Percentiles rank a stretch among this genome's conserved stretches.
Conservation (phyloP, 1,140 invertebrate species). For the Diplogasteroides magnus region DNA sequence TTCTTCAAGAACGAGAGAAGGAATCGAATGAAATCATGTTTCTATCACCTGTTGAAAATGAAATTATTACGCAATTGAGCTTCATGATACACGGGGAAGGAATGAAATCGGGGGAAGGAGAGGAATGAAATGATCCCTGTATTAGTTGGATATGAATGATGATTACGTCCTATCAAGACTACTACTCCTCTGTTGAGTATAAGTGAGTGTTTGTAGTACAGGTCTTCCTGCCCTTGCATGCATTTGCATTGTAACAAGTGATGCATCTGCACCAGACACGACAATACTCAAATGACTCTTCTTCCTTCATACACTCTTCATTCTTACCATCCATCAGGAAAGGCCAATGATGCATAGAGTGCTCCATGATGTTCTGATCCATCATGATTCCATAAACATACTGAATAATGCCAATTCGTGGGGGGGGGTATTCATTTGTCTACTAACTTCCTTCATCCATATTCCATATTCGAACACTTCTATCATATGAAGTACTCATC, state of each 20-base stretch:
- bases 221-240: conserved; percentile 7
- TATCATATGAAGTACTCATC: conserved; percentile 7
- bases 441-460: conserved; percentile 13
- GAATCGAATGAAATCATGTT: too few species aligned
- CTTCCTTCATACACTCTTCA: background rate
- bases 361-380: background rate
- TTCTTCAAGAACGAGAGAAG: too few species aligned
- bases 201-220: background rate
- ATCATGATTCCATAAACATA: conserved; percentile 3
- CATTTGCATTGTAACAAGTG: background rate
- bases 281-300: conserved; percentile 5
- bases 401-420: background rate
- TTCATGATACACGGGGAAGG: too few species aligned
- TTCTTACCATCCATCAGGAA: background rate
- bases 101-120: too few species aligned
- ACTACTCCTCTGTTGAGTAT: background rate
- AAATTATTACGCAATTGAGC: too few species aligned
- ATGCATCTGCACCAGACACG: background rate
- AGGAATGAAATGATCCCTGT: too few species aligned
- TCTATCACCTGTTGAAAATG: too few species aligned
- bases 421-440: too few species aligned
- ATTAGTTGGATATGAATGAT: too few species aligned
- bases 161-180: too few species aligned
- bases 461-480: conserved; percentile 11
- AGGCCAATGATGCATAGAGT: background rate